Base-by-base conservation (phyloP, 2,113 vertebrate genomes). In the Thermophis baileyi region DNA sequence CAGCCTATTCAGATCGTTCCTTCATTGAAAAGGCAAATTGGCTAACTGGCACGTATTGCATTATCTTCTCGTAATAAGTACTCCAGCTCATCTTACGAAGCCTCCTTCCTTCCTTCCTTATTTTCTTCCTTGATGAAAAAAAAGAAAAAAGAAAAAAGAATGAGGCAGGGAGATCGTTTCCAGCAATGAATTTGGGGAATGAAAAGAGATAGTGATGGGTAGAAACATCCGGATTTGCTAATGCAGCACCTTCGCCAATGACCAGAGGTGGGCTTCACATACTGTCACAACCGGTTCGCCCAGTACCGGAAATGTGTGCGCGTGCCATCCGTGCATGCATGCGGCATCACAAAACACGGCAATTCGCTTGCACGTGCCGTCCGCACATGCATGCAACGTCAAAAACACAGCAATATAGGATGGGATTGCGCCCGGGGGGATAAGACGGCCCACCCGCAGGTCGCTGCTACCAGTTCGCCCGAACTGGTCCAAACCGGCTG, bases 11-110 rank as follows among this genome's bases (percentile, higher is more conserved):
- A 63, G 69, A 50, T 51, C 20, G 93, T 85, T 89, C 88, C 89
- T 85, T 49, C 88, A 89, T 90, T 94, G 88, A 89, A 89, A 94
- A 95, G 74, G 40, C 87, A 94, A 96, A 93, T 96, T 93, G 85
- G 50, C 86, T 92, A 89, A 96, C 93, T 90, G 92, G 93, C 81
- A 95, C 53, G 0, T 0, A 91, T 95, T 25, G 0, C 74, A 46
- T 95, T 92, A 74, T 91, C 93, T 88, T 87, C 91, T 93, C 51
- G 57, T 90, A 60, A 94, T 89, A 92, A 88, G 60, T 30, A 90
- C 24, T 0, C 3, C 54, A 25, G 87, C 93, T 89, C 63, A 51
- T 93, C 49, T 87, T 91, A 47, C 47, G 50, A 11, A 49, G 92
- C 51, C 91, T 49, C n/a, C 69, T 20, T 81, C 69, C 69, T 20